These are phyloP conservation scores for Bembecia ichneumoniformis DNA, from an alignment of 2,888 invertebrate genomes.

Conservation along the genomic window DNA sequence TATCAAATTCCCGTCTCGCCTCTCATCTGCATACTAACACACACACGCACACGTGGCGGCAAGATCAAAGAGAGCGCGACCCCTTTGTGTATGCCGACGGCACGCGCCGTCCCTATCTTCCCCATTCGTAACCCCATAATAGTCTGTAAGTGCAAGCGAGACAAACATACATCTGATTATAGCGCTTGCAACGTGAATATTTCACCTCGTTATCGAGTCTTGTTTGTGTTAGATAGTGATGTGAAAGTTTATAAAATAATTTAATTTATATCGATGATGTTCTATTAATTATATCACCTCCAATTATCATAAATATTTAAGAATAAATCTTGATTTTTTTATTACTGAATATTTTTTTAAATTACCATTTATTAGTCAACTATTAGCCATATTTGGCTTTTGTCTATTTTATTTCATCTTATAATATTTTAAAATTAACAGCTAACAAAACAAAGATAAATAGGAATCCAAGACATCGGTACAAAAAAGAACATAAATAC, in stretches of 20 bases:
- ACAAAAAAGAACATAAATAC: too few species aligned
- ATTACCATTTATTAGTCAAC: too few species aligned
- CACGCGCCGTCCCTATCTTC: conserved; percentile 66
- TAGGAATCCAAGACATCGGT: too few species aligned
- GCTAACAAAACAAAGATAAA: too few species aligned
- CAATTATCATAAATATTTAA: too few species aligned
- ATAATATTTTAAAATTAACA: too few species aligned
- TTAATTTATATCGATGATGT: too few species aligned
- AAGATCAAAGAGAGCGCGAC: conserved; percentile 65
- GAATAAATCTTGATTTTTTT: too few species aligned
- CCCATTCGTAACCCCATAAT: conserved; percentile 36
- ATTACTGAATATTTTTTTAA: too few species aligned
- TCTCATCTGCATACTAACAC: conserved; percentile 67
- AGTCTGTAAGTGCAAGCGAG: conserved; percentile 67
- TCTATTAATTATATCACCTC: too few species aligned
- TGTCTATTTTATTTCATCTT: too few species aligned
- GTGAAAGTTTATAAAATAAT: conserved; percentile 20
- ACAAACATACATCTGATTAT: conserved; percentile 49
- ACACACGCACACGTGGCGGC: conserved; percentile 64
- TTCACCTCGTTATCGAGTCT: conserved; percentile 73
- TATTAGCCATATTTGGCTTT: too few species aligned
- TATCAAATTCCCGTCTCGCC: conserved; percentile 63
- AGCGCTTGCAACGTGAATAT: conserved; percentile 68
- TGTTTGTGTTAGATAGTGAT: conserved; percentile 69
- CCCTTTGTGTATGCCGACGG: conserved; percentile 68